Evolutionary conservation across 2,797 vertebrate species (phyloP), one percentile per base, ranked within the genome.

Genomic region (Pseudochirops cupreus): DNA sequence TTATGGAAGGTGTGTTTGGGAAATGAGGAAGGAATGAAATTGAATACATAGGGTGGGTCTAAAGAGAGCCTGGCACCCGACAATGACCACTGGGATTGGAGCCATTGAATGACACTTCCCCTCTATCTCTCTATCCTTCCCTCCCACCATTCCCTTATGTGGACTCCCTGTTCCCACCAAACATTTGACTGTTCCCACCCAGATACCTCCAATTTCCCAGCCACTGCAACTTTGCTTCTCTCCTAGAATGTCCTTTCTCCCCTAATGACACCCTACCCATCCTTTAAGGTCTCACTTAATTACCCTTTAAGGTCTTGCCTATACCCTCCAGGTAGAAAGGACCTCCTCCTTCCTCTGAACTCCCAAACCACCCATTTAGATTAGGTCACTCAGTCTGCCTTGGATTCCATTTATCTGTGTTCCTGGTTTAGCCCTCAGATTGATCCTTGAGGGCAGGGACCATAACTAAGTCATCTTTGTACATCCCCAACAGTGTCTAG

Each of bases 261-360:
- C 55, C 12, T 10, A 46, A 9, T 0, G 0, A 46, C 21, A 14
- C 52, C 55, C 28, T n/a, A 28, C 50, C 3, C 2, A 26, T 82
- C 21, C 7, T 46, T n/a, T 33, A 39, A 74, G 33, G 26, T 5
- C 62, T 33, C 18, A n/a, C 62, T 74, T 46, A 46, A 46, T 82
- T 82, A 26, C 16, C n/a, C n/a, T n/a, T 67, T 24, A 82, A 46
- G 24, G n/a, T 50, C 39, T 10, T 26, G 46, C 31, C n/a, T 58
- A 21, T 28, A 57, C 5, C 31, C 0, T 58, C 9, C 92, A 56
- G 29, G 55, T 33, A 50, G 82, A 46, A 5, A 55, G 1, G 56
- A 87, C 46, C 53, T 46, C 67, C 53, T 1, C 21, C 54, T 91
- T 55, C 54, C 91, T 91, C 12, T 0, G 33, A 29, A 31, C 92